Base-by-base conservation (phyloP, 53 echinoderm and acorn worm species). In the Luidia sarsii region DNA sequence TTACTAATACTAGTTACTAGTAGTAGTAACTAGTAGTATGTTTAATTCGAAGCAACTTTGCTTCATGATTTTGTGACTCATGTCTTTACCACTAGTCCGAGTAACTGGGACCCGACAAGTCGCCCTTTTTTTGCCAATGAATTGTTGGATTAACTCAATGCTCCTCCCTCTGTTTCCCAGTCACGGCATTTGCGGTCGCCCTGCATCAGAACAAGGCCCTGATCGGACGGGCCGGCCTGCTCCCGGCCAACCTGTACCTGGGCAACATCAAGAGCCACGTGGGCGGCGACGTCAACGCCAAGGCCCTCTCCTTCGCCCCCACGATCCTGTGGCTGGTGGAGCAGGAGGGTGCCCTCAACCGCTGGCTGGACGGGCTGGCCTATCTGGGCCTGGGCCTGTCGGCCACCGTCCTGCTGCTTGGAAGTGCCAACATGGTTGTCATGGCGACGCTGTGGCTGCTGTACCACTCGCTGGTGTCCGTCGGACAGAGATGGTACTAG, bases 401-500 rank as follows among this genome's bases (percentile, higher is more conserved):
- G 34, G 88, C 77, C 0, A 28, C 85, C 7, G 75, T 99, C 3
- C 25, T 93, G 30, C 27, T 94, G 39, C 45, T 82, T 11, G 99
- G 94, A 64, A 80, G 91, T 53, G 80, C 74, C 20, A 99, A 99
- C 65, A 99, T 99, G 99, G 75, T 93, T 20, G 73, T 99, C 61
- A 99, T 94, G 99, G 36, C 84, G 21, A 27, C 48, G 15, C 77
- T 94, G 43, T 99, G 94, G 94, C 34, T 94, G 10, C 85, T 99
- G 7, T 99, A 99, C 43, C 99, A 99, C 35, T 99, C 99, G 2
- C 51, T 99, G 49, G 99, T 99, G 22, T 89, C 86, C 71, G 86
- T 99, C 46, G 99, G 99, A 35, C 99, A 99, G 73, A 83, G 80
- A 87, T 99, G 99, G 99, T 97, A 54, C 87, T 41, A 11, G 11